A percentile compares a stretch with the other conserved stretches of the same genome.
Evolutionary conservation across 2,888 invertebrate species (phyloP).

Genomic region (Nephrotoma appendiculata): DNA sequence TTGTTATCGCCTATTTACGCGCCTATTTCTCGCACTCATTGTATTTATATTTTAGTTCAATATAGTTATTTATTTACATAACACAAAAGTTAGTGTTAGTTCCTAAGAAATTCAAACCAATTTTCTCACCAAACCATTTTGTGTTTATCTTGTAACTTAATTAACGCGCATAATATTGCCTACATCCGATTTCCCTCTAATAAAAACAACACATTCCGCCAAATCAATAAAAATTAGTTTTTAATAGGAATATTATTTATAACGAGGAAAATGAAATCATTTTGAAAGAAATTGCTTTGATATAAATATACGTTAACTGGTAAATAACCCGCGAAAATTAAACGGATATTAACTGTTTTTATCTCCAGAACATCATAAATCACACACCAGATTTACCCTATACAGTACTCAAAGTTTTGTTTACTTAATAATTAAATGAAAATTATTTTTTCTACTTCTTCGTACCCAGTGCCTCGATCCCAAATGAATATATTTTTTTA

Average conservation of each 20-base stretch:
- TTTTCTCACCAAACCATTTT: neutral
- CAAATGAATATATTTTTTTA: neutral
- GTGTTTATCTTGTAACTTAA: neutral
- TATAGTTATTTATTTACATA: too few species aligned
- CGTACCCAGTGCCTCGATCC: neutral
- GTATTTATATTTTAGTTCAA: neutral
- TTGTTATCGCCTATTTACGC: neutral
- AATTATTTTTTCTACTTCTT: neutral
- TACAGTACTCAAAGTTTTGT: neutral
- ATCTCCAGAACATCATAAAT: neutral
- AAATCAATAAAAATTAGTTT: neutral
- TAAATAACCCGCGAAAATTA: neutral
- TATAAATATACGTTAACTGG: neutral
- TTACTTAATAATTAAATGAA: neutral
- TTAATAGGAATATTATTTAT: neutral
- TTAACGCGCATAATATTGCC: neutral
- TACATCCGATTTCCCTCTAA: neutral
- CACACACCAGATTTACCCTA: neutral
- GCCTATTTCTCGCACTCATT: neutral
- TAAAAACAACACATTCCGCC: neutral
- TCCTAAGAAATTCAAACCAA: too few species aligned
- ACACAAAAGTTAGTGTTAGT: too few species aligned
- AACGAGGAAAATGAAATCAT: neutral
- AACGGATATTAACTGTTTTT: neutral
- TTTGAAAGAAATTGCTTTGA: neutral